Percentiles rank a stretch among this genome's conserved stretches.
phyloP scores from a whole-genome alignment of 2,113 vertebrate genomes.

The Oriolus oriolus region DNA sequence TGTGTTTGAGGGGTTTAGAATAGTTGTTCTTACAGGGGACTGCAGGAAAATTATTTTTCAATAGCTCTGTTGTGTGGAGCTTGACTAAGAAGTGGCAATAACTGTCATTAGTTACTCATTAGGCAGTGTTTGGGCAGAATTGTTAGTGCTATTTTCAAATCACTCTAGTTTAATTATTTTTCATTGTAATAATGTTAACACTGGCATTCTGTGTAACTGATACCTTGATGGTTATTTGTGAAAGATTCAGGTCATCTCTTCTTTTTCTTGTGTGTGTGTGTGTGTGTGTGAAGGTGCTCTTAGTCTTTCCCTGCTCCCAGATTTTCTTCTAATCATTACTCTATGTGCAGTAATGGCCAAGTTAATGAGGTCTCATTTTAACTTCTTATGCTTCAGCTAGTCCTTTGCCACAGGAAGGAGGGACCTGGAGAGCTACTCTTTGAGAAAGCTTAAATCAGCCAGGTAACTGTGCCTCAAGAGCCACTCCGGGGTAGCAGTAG shows the following conservation, averaged over 20 bases:
- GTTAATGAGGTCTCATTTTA: background rate
- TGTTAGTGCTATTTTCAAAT: background rate
- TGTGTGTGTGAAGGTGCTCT: background rate
- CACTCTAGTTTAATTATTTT: background rate
- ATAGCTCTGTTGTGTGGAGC: background rate
- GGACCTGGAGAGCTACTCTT: background rate
- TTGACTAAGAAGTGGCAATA: background rate
- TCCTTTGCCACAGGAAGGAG: background rate
- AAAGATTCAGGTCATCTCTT: background rate
- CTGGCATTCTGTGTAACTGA: background rate
- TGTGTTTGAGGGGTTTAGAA: background rate
- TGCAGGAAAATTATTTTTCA: background rate
- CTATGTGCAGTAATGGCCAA: background rate
- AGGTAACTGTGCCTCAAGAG: background rate
- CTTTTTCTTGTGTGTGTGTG: background rate
- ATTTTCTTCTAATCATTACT: background rate
- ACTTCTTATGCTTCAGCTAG: background rate
- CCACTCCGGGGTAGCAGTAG: fast-evolving
- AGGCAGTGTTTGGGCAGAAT: background rate
- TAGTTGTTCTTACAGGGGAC: background rate
- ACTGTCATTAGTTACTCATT: background rate
- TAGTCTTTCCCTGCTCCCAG: background rate
- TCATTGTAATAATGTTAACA: background rate
- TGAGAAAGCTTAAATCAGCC: background rate
- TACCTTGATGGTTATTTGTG: background rate